Evolutionary conservation across 2,113 vertebrate genomes (phyloP), one percentile per base, ranked within the genome.

Genomic region (Nyctibius bracteatus): DNA sequence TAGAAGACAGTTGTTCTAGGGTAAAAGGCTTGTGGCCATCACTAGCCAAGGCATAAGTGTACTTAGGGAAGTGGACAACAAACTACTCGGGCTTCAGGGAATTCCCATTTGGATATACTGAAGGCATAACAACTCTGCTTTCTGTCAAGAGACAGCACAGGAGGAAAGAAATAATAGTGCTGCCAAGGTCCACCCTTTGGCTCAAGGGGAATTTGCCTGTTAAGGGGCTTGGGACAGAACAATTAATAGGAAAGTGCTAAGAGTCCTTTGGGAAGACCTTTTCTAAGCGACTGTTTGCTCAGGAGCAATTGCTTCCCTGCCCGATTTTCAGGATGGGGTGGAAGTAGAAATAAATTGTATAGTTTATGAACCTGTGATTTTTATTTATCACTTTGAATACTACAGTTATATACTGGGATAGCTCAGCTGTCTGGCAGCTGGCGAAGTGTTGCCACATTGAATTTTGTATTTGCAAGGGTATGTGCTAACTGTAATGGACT

Each of bases 131-230:
- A 82, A 24, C 7, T 51, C 41, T 46, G 9, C 35, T 85, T 47
- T 81, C 61, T 74, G 31, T 54, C 44, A 31, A 51, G 43, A 70
- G 22, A 17, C 46, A 66, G 78, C 46, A 20, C 19, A 11, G 43
- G 41, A 90, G 44, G 63, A 58, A 63, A 33, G 57, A 68, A 74
- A 12, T 37, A 62, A 25, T 25, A 61, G 54, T 21, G 39, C 14
- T 59, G 49, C 19, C 0, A 1, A 30, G 20, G 43, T 52, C 30
- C 14, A 14, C 18, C 0, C 0, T 79, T 87, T 59, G 33, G 28
- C 57, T 85, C 7, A 7, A 35, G 44, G 43, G 33, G 58, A 58
- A 41, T 82, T 59, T 88, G 44, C n/a, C 41, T 81, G 21, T n/a
- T 27, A 31, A 89, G 66, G 62, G 30, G 5, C 19, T 70, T 75